phyloP scores from a whole-genome alignment of 2,113 vertebrate genomes.

The Rynchops niger region DNA sequence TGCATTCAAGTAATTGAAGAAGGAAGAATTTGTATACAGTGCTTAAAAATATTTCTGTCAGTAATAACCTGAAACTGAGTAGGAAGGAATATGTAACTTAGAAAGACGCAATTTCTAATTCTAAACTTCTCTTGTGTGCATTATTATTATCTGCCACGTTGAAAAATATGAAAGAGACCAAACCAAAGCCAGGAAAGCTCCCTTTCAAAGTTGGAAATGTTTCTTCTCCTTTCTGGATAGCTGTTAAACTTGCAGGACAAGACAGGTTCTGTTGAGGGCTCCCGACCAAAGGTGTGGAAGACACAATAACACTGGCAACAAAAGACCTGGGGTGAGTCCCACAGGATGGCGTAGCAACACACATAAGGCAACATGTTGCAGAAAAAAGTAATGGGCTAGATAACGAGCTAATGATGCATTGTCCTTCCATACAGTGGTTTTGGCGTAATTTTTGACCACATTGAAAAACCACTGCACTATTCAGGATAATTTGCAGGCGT shows the following conservation, averaged over 20 bases:
- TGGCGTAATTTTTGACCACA: neutral
- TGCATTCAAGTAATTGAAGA: neutral
- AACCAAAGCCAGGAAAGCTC: neutral
- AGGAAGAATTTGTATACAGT: neutral
- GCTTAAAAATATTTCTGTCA: slow-evolving; percentile 5
- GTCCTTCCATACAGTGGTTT: neutral
- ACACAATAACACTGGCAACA: neutral
- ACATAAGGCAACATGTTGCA: neutral
- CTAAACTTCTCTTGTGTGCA: neutral
- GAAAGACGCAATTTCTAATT: neutral
- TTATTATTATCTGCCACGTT: neutral
- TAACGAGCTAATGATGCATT: neutral
- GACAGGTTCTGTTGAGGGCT: neutral
- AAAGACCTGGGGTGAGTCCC: neutral
- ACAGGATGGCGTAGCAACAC: neutral
- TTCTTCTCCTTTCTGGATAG: neutral
- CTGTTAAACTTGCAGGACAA: neutral
- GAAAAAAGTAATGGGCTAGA: neutral
- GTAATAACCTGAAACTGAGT: neutral
- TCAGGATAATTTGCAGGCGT: neutral
- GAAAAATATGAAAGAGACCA: neutral
- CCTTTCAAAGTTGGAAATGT: neutral
- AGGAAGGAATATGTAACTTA: neutral
- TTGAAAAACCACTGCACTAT: neutral
- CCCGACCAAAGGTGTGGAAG: neutral